Percentiles rank a stretch among this genome's conserved stretches.
Conservation (phyloP, 2,888 invertebrate species). For the Amblyteles armatorius region DNA sequence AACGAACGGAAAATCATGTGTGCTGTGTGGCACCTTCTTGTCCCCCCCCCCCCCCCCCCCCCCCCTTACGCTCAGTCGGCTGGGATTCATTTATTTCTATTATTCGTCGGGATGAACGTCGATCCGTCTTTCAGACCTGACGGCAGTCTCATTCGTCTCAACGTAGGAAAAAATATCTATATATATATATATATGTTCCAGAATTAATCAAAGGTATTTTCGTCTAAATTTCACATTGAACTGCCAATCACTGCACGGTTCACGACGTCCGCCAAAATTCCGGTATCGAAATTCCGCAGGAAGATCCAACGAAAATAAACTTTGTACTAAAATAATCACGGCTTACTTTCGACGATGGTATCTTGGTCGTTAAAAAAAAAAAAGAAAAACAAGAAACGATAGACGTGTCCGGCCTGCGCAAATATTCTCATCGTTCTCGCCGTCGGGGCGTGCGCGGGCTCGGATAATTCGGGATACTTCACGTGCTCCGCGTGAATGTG, state of each 20-base stretch:
- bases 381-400: conserved; percentile 25
- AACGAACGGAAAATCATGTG: conserved; percentile 20
- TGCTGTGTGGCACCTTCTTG: not conserved
- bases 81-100: conserved; percentile 53
- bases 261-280: not conserved
- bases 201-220: not conserved
- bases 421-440: conserved; percentile 38
- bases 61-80: conserved; percentile 9
- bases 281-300: not conserved
- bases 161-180: not conserved
- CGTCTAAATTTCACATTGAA: not conserved
- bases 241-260: not conserved
- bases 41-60: no score
- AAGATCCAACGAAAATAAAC: conserved; percentile 50
- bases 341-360: conserved; percentile 45
- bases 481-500: conserved; percentile 38
- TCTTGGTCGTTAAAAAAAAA: conserved; percentile 40
- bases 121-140: conserved; percentile 38
- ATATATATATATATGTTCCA: not conserved
- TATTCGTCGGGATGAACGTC: conserved; percentile 41
- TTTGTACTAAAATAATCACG: conserved; percentile 42
- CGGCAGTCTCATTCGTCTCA: conserved; percentile 37
- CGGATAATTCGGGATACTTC: conserved; percentile 60
- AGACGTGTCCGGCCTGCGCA: conserved; percentile 56
- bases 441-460: conserved; percentile 24